Evolutionary conservation across 2,113 vertebrate species (phyloP).

Genomic region (Vicugna pacos): DNA sequence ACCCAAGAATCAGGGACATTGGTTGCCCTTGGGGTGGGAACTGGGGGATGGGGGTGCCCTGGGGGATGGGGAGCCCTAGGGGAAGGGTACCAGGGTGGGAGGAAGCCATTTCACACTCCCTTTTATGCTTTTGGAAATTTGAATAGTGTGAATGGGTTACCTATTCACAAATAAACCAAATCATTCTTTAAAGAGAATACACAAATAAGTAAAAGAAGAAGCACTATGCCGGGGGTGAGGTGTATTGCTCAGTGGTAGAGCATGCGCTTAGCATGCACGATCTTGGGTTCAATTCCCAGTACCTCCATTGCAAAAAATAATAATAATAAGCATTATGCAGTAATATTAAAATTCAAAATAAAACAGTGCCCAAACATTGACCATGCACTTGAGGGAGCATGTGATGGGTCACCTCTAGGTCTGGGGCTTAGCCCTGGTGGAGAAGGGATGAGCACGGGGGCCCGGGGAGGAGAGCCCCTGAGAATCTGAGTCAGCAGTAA

Average conservation of each 20-base stretch:
- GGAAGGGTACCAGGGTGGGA: neutral
- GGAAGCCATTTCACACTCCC: neutral
- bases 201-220: neutral
- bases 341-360: constrained; percentile 18
- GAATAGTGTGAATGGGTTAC: neutral
- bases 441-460: neutral
- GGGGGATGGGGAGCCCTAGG: accelerated
- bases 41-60: accelerated
- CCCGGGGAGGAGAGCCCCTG: neutral
- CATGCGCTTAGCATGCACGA: no score
- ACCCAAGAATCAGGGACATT: neutral
- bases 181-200: constrained; percentile 3
- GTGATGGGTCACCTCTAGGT: neutral
- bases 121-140: constrained; percentile 15
- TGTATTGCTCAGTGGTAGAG: no score
- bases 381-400: neutral
- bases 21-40: neutral
- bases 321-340: neutral
- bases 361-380: neutral
- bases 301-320: no score
- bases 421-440: neutral
- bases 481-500: neutral
- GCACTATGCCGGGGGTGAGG: neutral
- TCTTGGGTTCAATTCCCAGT: no score
- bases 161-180: constrained; percentile 11